Evolutionary conservation across 2,888 invertebrate species (phyloP), one percentile per base, ranked within the genome.

Genomic region (Gordius sp.): DNA sequence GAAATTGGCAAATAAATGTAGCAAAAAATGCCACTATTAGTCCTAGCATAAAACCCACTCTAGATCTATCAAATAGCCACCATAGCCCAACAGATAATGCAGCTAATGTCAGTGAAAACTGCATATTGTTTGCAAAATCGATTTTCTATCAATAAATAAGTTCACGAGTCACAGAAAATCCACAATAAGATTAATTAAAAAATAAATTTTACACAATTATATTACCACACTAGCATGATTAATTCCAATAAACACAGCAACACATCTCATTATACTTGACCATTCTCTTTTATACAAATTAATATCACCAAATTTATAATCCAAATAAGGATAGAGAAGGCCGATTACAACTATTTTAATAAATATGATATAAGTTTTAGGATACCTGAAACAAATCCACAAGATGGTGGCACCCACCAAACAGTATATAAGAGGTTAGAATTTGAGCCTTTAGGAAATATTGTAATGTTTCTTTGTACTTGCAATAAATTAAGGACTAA

Each of bases 211-310:
- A 28, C 18, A 28, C n/a, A 16, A 39, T 18, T 67, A 67, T 66
- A 67, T 68, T 70, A 70, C 70, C 61, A 69, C 69, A 65, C 68
- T 69, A 56, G 71, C 71, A 61, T 71, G 70, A 62, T 71, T 71
- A 59, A 71, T 71, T 39, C 71, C 71, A 27, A 71, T 68, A 63
- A 70, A 71, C 20, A 71, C 66, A 26, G 70, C 69, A 1, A 70
- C 65, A 63, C 70, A 70, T 62, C 70, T 61, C 67, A 71, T 68
- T n/a, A 71, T 70, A 62, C 66, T 68, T 27, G 70, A 68, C 71
- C 71, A 71, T 60, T 71, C 71, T 26, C 66, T 64, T 56, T 64
- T 65, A 59, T 64, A 65, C 47, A 47, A n/a, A 18, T 18, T n/a
- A 4, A 4, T n/a, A 4, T 47, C 47, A 20, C 47, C 23, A 47